phyloP scores from a whole-genome alignment of 2,888 invertebrate species.

The Tetheella fluctuosa region DNA sequence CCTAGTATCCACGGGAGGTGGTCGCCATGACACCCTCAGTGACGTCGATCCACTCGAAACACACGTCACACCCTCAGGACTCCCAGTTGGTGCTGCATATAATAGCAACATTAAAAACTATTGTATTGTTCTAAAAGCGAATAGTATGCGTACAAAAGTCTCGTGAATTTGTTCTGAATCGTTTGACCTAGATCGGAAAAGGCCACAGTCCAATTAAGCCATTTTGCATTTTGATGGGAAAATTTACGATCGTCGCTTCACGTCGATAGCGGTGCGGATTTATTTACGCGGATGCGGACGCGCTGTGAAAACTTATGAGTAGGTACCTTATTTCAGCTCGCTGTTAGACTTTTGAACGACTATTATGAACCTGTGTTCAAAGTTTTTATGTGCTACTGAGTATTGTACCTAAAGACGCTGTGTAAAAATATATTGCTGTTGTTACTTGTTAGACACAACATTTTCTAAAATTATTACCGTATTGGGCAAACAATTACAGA shows the following conservation, averaged over 20 bases:
- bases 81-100: constrained; percentile 87
- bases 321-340: constrained; percentile 33
- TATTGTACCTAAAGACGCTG: background rate
- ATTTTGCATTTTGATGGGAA: constrained; percentile 83
- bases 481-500: background rate
- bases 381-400: constrained; percentile 2
- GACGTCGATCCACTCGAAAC: constrained; percentile 89
- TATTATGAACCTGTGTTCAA: constrained; percentile 7
- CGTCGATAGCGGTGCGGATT: constrained; percentile 65
- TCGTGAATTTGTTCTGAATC: constrained; percentile 78
- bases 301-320: constrained; percentile 51
- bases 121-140: constrained; percentile 41
- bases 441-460: background rate
- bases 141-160: constrained; percentile 66
- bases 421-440: background rate
- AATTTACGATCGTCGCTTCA: constrained; percentile 77
- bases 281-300: constrained; percentile 51
- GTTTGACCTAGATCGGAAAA: constrained; percentile 76
- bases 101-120: constrained; percentile 27
- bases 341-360: constrained; percentile 31
- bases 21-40: constrained; percentile 90
- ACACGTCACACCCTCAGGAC: constrained; percentile 89
- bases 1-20: constrained; percentile 86
- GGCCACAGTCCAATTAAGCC: constrained; percentile 82
- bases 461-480: background rate